phyloP scores from a whole-genome alignment of 2,888 invertebrate genomes.

The Caenorhabditis sp. region DNA sequence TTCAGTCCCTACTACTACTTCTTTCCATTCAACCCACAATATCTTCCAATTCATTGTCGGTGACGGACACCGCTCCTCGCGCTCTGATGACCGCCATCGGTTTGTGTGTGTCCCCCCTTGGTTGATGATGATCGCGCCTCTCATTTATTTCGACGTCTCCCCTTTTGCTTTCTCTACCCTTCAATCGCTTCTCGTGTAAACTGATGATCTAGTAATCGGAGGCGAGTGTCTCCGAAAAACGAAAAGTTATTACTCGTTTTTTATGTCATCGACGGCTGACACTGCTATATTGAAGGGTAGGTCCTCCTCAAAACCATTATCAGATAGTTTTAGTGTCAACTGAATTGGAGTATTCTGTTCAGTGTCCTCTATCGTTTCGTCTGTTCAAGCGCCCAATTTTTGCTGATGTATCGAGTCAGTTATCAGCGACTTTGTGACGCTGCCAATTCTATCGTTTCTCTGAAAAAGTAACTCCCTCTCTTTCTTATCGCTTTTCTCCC shows the following conservation, averaged over 20 bases:
- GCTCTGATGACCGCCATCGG: conserved; percentile 56
- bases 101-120: conserved; percentile 1
- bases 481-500: not conserved
- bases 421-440: not conserved
- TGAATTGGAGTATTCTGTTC: conserved; percentile 38
- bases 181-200: conserved; percentile 25
- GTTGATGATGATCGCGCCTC: conserved; percentile 35
- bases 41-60: conserved; percentile 30
- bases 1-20: conserved; percentile 7
- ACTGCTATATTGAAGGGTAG: conserved; percentile 7
- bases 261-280: conserved; percentile 27
- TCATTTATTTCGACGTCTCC: conserved; percentile 40
- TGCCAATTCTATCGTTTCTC: not conserved
- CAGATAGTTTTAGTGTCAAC: conserved; percentile 18
- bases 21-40: conserved; percentile 18
- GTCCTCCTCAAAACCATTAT: conserved; percentile 1
- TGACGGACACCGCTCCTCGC: conserved; percentile 51
- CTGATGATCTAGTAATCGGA: conserved; percentile 35
- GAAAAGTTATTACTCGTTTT: not conserved
- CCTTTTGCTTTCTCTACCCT: not conserved
- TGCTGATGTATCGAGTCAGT: not conserved
- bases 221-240: conserved; percentile 3
- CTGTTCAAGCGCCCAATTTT: not conserved
- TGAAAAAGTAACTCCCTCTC: not conserved
- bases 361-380: not conserved